Conservation (phyloP, 1,140 invertebrate species). For the Macrostomum lignano region DNA sequence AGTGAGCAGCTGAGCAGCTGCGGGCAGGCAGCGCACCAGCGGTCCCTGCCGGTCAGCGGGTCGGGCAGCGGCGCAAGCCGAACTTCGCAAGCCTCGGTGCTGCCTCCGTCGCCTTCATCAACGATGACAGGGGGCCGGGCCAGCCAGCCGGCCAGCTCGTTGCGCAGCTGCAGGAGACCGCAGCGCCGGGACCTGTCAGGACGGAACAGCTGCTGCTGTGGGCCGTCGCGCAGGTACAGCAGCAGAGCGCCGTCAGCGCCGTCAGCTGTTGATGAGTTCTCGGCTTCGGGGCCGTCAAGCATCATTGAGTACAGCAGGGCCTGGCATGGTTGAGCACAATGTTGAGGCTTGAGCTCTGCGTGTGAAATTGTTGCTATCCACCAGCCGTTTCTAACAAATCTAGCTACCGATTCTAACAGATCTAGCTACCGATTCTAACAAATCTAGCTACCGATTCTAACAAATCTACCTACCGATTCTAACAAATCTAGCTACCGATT, state of each 20-base stretch:
- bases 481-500: too few species aligned
- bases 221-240: slow-evolving; percentile 53
- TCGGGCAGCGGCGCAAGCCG: slow-evolving; percentile 26
- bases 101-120: slow-evolving; percentile 7
- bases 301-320: slow-evolving; percentile 52
- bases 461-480: too few species aligned
- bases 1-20: slow-evolving; percentile 46
- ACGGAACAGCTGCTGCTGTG: slow-evolving; percentile 30
- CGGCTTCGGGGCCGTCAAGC: slow-evolving; percentile 36
- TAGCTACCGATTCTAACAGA: too few species aligned
- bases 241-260: too few species aligned
- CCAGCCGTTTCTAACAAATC: too few species aligned
- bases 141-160: slow-evolving; percentile 42
- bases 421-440: too few species aligned
- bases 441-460: too few species aligned
- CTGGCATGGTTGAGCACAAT: too few species aligned
- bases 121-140: slow-evolving; percentile 25
- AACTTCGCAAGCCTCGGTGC: too few species aligned
- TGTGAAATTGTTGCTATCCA: too few species aligned
- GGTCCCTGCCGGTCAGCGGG: slow-evolving; percentile 44
- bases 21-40: slow-evolving; percentile 44
- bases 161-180: slow-evolving; percentile 54
- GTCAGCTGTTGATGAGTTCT: too few species aligned
- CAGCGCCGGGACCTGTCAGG: slow-evolving; percentile 7
- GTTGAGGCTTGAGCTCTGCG: too few species aligned